Evolutionary conservation across 2,797 vertebrate species (phyloP), one percentile per base, ranked within the genome.

Genomic region (Setipinna tenuifilis): DNA sequence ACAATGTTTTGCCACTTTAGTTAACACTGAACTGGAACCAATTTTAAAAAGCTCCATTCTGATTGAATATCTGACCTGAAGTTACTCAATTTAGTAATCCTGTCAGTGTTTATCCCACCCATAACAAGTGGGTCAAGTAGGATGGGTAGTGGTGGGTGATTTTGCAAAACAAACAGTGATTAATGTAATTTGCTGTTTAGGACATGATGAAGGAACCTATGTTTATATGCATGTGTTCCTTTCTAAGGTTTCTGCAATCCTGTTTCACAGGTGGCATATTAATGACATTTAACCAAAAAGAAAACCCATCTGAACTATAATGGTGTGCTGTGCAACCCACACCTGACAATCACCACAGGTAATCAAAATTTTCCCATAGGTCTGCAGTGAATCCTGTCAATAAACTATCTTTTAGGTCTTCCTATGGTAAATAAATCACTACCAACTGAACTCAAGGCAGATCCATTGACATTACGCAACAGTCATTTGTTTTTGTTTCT

Each of bases 191-290:
- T 35, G 82, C 54, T 83, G 46, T 23, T 84, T 71, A 87, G 84
- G 83, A 87, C 82, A 75, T 85, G 35, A 86, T 89, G 85, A 86
- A 54, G 82, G 28, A 50, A 61, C 83, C 25, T 48, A 75, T 16
- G 48, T 71, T 85, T 68, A 85, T 87, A 85, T 75, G 86, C 75
- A 89, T 89, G 75, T 83, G 59, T 85, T 86, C 81, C 59, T 83
- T 41, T 41, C 46, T 84, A 62, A 80, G 48, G 84, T 54, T 87
- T 81, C 57, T 82, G 65, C 59, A 61, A 25, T 62, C 83, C 83
- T 84, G 83, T 57, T 10, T 85, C 50, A 44, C 54, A 17, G 61
- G 3, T 65, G 78, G 23, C 58, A 81, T 75, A 59, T 75, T 78
- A 75, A 41, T 68, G 58, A 84, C 82, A 85, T 81, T 83, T 71